A percentile compares a stretch with the other conserved stretches of the same genome.
Conservation (phyloP, 2,888 invertebrate species). For the Hyppa rectilinea region DNA sequence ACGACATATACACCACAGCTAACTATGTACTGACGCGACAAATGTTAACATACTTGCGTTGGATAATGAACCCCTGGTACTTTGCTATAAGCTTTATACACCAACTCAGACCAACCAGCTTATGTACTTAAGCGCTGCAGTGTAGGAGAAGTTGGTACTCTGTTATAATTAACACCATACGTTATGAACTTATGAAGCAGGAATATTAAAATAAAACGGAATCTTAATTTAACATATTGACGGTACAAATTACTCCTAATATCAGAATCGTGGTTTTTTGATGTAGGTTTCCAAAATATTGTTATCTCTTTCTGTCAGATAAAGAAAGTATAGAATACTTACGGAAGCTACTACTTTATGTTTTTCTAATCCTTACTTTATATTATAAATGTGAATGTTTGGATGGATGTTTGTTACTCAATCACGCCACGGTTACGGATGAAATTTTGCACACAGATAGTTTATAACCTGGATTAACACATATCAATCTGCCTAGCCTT, state of each 20-base stretch:
- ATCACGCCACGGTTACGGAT: no score
- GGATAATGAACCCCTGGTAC: background rate
- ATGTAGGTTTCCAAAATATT: background rate
- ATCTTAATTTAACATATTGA: background rate
- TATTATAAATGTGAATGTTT: no score
- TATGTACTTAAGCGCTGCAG: background rate
- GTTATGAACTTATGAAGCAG: background rate
- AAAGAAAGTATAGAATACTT: background rate
- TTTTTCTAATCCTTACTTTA: no score
- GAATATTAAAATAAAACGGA: background rate
- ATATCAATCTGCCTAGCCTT: no score
- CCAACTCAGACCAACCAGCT: background rate
- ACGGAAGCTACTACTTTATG: background rate
- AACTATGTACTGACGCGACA: background rate
- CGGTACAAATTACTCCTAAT: background rate
- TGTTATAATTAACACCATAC: background rate
- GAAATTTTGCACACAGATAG: no score
- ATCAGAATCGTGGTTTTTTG: background rate
- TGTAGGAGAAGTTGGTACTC: background rate
- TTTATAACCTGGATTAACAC: no score
- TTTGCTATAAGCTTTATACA: background rate
- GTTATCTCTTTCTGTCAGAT: background rate
- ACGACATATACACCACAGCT: no score
- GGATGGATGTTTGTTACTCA: no score
- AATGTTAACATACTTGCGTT: background rate